Evolutionary conservation across 1,140 invertebrate species (phyloP).

Genomic region (Brachionus rotundiformis): DNA sequence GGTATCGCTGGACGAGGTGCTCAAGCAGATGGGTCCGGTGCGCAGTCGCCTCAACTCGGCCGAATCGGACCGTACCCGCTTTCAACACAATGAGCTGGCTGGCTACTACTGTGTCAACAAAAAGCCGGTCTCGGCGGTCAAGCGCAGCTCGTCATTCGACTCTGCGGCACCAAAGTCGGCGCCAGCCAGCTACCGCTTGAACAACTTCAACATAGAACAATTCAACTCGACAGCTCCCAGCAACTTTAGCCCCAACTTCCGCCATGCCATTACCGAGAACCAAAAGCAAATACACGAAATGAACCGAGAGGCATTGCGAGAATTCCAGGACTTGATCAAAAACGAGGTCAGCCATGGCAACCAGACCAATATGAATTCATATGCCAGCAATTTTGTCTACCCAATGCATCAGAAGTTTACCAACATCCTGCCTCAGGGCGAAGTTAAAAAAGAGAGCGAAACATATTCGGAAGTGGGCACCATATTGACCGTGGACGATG

Average conservation of each 20-base stretch:
- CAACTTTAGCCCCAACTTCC: neutral
- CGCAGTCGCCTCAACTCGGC: slow-evolving; percentile 28
- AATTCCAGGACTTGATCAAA: slow-evolving; percentile 11
- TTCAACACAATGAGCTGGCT: neutral
- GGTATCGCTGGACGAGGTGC: slow-evolving; percentile 17
- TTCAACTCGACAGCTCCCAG: neutral
- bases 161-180: neutral
- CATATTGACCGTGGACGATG: slow-evolving; percentile 27
- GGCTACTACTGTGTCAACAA: neutral
- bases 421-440: neutral
- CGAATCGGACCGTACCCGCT: neutral
- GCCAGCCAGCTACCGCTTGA: neutral
- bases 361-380: neutral
- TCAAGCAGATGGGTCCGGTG: neutral
- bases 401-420: neutral
- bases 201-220: slow-evolving; percentile 20
- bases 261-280: neutral
- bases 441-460: slow-evolving; percentile 1
- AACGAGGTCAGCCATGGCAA: neutral
- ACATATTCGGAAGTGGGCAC: slow-evolving; percentile 27
- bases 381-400: neutral
- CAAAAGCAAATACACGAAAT: slow-evolving; percentile 36
- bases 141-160: slow-evolving; percentile 43
- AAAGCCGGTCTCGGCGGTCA: neutral
- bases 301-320: slow-evolving; percentile 4